These are phyloP conservation scores for Crotalus viridis DNA, from an alignment of 2,113 vertebrate species.

Conservation along the genomic window DNA sequence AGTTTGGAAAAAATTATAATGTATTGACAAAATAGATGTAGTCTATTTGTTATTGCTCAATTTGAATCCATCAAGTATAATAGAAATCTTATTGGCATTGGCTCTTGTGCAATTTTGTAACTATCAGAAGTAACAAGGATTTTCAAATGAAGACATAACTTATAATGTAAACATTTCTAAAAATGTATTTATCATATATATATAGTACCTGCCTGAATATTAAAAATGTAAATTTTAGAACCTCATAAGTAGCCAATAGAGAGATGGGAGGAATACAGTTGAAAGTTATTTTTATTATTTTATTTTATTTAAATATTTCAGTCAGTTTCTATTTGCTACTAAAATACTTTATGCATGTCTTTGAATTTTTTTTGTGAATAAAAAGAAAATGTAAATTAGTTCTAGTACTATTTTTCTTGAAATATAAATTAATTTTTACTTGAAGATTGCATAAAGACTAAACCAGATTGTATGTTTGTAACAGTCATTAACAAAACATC, in stretches of 20 bases:
- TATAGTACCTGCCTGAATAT: not conserved
- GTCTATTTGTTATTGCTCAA: not conserved
- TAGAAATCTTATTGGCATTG: not conserved
- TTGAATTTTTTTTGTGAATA: not conserved
- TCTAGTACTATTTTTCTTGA: not conserved
- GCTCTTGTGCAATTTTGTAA: slow-evolving; percentile 3
- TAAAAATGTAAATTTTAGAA: not conserved
- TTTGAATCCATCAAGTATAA: not conserved
- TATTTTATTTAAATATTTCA: not conserved
- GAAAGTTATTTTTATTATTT: not conserved
- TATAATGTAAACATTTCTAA: too few species aligned
- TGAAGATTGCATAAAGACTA: not conserved
- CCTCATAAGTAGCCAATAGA: not conserved
- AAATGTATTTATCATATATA: not conserved
- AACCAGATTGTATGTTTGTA: not conserved
- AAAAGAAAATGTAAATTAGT: not conserved
- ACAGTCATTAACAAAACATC: not conserved
- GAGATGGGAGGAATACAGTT: not conserved
- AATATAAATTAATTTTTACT: not conserved
- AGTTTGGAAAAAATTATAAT: not conserved
- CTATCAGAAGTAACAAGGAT: not conserved
- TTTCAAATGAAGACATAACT: accelerated
- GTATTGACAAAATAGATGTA: not conserved
- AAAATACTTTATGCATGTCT: not conserved
- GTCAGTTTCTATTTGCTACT: not conserved